Base-by-base conservation (phyloP, 2,888 invertebrate genomes). In the Pseudococcus jackbeardsleyi region DNA sequence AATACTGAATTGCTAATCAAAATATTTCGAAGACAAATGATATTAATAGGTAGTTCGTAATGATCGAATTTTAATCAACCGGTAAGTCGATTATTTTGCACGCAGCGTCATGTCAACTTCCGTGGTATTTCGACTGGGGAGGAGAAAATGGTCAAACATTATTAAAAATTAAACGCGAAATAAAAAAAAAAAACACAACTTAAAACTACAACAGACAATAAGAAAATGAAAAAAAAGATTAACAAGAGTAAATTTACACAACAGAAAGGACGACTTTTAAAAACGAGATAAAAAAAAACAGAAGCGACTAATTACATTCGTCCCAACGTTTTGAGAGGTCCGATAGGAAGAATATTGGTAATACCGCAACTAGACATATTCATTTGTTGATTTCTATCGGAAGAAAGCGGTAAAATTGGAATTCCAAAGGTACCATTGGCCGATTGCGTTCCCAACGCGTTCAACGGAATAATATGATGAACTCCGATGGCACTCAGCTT, bases 401-500 rank as follows among this genome's bases (percentile, higher is more conserved):
- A 94, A 90, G 94, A 94, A 85, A 94, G 93, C 1, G 94, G 94
- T 86, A 95, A 93, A 89, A 96, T 94, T 1, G 96, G 96, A 87
- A 96, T 92, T 15, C 95, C 95, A 90, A 94, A 95, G 89, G 94
- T 94, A 6, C 95, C 94, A 8, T 90, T 90, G 8, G 90, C 90
- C 0, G 91, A 92, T 17, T 90, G 90, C 89, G 93, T 93, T 89
- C 94, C 94, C 33, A 94, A 92, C 90, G 94, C 94, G 1, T 94
- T 94, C 89, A 96, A 91, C 0, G 96, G 95, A 90, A 96, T 95
- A 91, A 94, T 95, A 92, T 94, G 95, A 90, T 94, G 94, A 89
- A 96, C 95, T 72, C 96, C 96, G 90, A 95, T 92, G 90, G 92
- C 93, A 89, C 93, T 93, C 15, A 96, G 92, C 90, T 94, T 93